Evolutionary conservation across 1,140 invertebrate genomes (phyloP).

Genomic region (Camponotus pennsylvanicus): DNA sequence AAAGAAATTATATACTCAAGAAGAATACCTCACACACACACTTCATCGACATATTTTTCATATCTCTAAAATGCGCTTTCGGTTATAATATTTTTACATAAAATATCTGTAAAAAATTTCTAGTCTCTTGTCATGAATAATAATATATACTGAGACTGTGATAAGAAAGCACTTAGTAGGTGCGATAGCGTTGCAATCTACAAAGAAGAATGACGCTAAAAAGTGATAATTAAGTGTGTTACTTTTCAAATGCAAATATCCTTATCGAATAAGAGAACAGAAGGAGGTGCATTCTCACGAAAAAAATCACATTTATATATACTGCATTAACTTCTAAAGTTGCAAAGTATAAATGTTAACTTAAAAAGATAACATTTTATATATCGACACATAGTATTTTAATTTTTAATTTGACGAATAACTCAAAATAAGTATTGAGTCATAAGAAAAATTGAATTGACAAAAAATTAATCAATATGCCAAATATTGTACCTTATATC

Average conservation of each 20-base stretch:
- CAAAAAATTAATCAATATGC: slow-evolving; percentile 9
- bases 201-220: not conserved
- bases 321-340: not conserved
- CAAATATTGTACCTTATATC: slow-evolving; percentile 5
- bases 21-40: not conserved
- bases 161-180: not conserved
- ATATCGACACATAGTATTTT: not conserved
- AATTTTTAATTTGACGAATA: not conserved
- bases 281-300: not conserved
- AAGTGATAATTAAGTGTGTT: not conserved
- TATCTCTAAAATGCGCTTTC: not conserved
- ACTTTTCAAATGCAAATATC: slow-evolving; percentile 41
- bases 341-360: not conserved
- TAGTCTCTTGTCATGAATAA: not conserved
- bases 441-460: not conserved
- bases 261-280: slow-evolving; percentile 41
- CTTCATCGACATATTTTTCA: not conserved
- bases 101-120: not conserved
- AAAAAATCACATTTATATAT: not conserved
- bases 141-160: not conserved
- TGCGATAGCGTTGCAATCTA: not conserved
- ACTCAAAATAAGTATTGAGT: not conserved
- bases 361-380: not conserved
- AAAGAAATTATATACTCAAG: not conserved
- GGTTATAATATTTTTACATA: not conserved